Conservation (phyloP, 2,113 vertebrate genomes). For the Solea senegalensis region DNA sequence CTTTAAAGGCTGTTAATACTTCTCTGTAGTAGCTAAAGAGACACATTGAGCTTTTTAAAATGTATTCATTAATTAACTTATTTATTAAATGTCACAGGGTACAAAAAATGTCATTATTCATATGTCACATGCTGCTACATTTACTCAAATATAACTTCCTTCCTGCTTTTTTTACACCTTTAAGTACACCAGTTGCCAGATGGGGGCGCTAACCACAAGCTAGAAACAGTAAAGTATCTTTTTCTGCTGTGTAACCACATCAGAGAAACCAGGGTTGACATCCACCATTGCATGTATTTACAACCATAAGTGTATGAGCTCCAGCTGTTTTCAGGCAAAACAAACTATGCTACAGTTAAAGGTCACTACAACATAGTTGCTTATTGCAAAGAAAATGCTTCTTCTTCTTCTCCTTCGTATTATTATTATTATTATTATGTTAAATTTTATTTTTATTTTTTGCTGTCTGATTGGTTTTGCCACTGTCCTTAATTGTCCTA, state of each 20-base stretch:
- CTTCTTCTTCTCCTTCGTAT: background rate
- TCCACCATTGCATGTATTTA: conserved; percentile 10
- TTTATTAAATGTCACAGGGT: too few relatives aligned
- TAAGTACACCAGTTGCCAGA: conserved; percentile 34
- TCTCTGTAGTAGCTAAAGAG: too few relatives aligned
- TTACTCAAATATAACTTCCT: conserved; percentile 38
- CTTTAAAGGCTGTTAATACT: background rate
- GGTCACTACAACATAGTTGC: background rate
- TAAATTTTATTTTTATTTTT: background rate
- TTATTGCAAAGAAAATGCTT: background rate
- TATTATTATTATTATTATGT: background rate
- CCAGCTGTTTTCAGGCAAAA: background rate
- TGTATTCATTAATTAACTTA: too few relatives aligned
- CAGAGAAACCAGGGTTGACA: conserved; percentile 13
- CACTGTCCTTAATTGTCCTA: background rate
- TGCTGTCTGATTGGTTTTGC: background rate
- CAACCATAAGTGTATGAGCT: background rate
- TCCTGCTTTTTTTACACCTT: conserved; percentile 6
- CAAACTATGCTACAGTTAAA: background rate
- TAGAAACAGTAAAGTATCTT: conserved; percentile 17
- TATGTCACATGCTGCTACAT: background rate
- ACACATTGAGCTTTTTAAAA: background rate
- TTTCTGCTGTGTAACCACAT: conserved; percentile 18
- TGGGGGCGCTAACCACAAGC: conserved; percentile 60
- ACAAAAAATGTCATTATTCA: background rate